Conservation (phyloP, 1,140 invertebrate genomes). For the Wiebesia pumilae region DNA sequence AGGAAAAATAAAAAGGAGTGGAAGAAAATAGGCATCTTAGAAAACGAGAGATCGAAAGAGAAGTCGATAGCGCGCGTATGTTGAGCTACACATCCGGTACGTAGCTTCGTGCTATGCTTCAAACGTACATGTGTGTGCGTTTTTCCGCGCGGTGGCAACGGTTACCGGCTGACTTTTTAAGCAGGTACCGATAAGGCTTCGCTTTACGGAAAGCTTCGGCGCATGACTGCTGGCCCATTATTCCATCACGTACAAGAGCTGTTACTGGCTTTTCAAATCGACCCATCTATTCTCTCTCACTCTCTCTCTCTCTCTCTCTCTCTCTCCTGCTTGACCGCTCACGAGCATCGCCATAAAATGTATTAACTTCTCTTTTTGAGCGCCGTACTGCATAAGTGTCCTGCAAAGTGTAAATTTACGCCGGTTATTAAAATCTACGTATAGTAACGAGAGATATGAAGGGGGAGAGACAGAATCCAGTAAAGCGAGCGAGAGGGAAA, state of each 20-base stretch:
- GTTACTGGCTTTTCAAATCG: constrained; percentile 21
- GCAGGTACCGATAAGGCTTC: constrained; percentile 13
- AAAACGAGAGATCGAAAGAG: constrained; percentile 8
- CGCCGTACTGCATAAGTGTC: neutral
- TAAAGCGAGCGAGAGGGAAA: neutral
- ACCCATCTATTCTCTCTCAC: neutral
- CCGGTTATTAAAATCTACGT: constrained; percentile 45
- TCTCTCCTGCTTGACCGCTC: neutral
- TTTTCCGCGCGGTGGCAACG: neutral
- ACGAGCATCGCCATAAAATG: constrained; percentile 34
- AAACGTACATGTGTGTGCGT: constrained; percentile 1
- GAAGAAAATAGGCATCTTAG: neutral
- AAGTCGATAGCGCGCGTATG: neutral
- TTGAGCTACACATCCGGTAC: neutral
- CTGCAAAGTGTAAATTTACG: constrained; percentile 49
- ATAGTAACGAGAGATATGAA: neutral
- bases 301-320: neutral
- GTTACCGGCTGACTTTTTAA: constrained; percentile 35
- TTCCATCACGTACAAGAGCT: constrained; percentile 8
- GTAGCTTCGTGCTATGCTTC: neutral
- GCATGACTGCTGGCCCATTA: constrained; percentile 7
- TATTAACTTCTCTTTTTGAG: constrained; percentile 43
- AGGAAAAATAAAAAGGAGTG: neutral
- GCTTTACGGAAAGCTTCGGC: constrained; percentile 29
- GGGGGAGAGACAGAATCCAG: neutral